These are phyloP conservation scores for Neosilurus hyrtlii DNA, from an alignment of 2,797 vertebrate species.

Conservation along the genomic window DNA sequence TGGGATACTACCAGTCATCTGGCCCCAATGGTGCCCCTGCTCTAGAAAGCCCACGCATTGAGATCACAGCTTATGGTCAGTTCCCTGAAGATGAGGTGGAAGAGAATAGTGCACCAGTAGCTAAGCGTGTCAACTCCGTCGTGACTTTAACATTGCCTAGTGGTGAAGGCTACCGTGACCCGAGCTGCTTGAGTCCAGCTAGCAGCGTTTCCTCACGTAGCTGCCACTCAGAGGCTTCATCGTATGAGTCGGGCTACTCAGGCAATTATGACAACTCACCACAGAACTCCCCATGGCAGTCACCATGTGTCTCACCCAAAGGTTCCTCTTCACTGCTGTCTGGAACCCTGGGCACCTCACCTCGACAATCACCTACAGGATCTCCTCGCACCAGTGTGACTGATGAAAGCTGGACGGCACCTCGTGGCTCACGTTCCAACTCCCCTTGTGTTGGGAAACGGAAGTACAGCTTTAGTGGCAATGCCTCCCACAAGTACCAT, in stretches of 20 bases:
- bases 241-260: conserved; percentile 91
- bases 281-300: conserved; percentile 96
- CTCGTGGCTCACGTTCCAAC: conserved; percentile 77
- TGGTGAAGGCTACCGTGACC: conserved; percentile 89
- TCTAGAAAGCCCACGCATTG: conserved; percentile 92
- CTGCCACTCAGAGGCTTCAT: conserved; percentile 93
- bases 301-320: conserved; percentile 91
- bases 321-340: conserved; percentile 81
- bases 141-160: conserved; percentile 87
- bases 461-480: conserved; percentile 87
- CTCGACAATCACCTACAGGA: conserved; percentile 81
- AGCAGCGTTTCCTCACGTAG: conserved; percentile 96
- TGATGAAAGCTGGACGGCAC: conserved; percentile 84
- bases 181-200: conserved; percentile 90
- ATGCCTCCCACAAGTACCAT: conserved; percentile 68
- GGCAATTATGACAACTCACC: conserved; percentile 89
- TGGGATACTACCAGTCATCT: conserved; percentile 79
- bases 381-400: conserved; percentile 85
- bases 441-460: conserved; percentile 92
- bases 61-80: conserved; percentile 92
- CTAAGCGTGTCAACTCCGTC: conserved; percentile 81
- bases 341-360: conserved; percentile 78
- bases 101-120: conserved; percentile 72
- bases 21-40: conserved; percentile 84
- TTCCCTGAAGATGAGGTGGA: conserved; percentile 84